These are phyloP conservation scores for Myripristis jacobus DNA, from an alignment of 2,797 vertebrate genomes.

Conservation along the genomic window DNA sequence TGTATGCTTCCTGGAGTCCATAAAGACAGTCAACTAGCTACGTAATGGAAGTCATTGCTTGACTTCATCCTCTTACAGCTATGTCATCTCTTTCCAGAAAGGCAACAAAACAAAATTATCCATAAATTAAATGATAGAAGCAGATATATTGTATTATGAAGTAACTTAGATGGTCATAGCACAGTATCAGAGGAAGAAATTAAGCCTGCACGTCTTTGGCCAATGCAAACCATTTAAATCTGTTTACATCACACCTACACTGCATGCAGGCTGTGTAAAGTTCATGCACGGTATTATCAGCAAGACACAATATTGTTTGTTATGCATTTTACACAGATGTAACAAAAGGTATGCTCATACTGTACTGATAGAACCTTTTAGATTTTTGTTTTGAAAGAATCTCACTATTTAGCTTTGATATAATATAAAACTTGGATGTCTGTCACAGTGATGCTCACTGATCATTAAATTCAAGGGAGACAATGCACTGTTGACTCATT, in stretches of 20 bases:
- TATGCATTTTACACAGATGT: neutral
- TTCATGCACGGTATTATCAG: neutral
- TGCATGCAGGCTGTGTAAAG: neutral
- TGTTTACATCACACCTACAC: neutral
- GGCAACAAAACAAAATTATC: slow-evolving; percentile 30
- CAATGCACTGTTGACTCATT: slow-evolving; percentile 44
- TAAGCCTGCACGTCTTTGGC: neutral
- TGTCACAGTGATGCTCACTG: slow-evolving; percentile 42
- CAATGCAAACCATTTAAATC: neutral
- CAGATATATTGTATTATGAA: slow-evolving; percentile 22
- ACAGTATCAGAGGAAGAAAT: neutral
- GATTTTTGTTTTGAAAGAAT: slow-evolving; percentile 15
- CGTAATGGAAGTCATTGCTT: slow-evolving; percentile 46
- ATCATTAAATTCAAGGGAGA: slow-evolving; percentile 52
- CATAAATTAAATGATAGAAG: slow-evolving; percentile 22
- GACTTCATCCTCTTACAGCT: slow-evolving; percentile 39
- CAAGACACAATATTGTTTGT: neutral
- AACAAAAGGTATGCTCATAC: neutral
- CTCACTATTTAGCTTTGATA: slow-evolving; percentile 29
- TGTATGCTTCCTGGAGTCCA: slow-evolving; percentile 72
- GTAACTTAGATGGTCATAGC: neutral
- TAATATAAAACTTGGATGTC: slow-evolving; percentile 51
- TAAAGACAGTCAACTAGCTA: slow-evolving; percentile 39
- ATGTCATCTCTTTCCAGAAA: slow-evolving; percentile 36
- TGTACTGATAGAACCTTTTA: slow-evolving; percentile 26